Evolutionary conservation across 2,888 invertebrate genomes (phyloP).

Genomic region (Acleris literana): DNA sequence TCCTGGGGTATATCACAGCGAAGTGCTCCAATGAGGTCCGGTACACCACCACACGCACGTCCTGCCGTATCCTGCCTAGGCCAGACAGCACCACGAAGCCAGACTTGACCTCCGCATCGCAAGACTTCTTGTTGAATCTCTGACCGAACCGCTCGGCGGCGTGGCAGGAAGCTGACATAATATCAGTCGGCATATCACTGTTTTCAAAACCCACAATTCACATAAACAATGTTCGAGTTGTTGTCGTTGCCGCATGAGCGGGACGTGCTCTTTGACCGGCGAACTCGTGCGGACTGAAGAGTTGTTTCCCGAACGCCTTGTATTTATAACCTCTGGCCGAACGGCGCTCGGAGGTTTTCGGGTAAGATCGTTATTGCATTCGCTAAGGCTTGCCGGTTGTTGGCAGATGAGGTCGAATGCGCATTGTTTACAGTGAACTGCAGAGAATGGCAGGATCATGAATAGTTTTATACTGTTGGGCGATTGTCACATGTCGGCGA

Average conservation of each 20-base stretch:
- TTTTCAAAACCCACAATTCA: constrained; percentile 52
- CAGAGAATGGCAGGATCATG: neutral
- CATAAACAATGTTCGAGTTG: constrained; percentile 52
- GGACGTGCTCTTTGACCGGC: constrained; percentile 43
- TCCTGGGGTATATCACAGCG: constrained; percentile 86
- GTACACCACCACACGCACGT: constrained; percentile 86
- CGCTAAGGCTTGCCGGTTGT: constrained; percentile 22
- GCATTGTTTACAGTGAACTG: constrained; percentile 11
- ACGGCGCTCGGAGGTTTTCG: constrained; percentile 55
- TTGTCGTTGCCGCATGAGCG: constrained; percentile 44
- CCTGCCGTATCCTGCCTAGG: constrained; percentile 83
- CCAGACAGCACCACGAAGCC: constrained; percentile 85
- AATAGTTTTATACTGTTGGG: neutral
- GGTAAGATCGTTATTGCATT: constrained; percentile 65
- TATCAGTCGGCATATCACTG: constrained; percentile 70
- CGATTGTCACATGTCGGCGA: neutral
- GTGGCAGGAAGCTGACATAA: constrained; percentile 60
- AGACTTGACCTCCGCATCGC: constrained; percentile 84
- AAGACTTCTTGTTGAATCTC: constrained; percentile 57
- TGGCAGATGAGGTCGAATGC: constrained; percentile 23
- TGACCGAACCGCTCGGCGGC: constrained; percentile 66
- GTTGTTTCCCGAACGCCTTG: constrained; percentile 52
- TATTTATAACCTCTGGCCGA: constrained; percentile 61
- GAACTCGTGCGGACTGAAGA: constrained; percentile 57
- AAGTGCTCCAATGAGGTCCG: constrained; percentile 86